These are phyloP conservation scores for Philaenus spumarius DNA, from an alignment of 1,140 invertebrate genomes.

Conservation along the genomic window DNA sequence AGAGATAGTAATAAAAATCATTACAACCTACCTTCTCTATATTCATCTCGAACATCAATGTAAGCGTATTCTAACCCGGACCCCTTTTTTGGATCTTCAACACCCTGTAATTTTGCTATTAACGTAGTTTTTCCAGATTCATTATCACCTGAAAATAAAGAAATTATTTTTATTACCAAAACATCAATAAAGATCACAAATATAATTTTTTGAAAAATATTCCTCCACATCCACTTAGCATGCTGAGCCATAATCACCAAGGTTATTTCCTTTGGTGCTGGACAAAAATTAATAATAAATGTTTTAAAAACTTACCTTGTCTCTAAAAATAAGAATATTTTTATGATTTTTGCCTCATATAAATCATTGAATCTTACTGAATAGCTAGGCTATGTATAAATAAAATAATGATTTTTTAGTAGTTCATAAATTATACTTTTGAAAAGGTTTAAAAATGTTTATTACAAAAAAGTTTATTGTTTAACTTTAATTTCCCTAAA, in stretches of 20 bases:
- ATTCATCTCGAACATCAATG: constrained; percentile 97
- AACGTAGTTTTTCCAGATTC: constrained; percentile 97
- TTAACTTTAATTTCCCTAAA: too few relatives aligned
- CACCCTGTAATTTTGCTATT: constrained; percentile 87
- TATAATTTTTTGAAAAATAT: not conserved
- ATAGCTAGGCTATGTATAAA: too few relatives aligned
- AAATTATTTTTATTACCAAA: not conserved
- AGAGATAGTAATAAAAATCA: too few relatives aligned
- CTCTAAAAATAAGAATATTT: not conserved
- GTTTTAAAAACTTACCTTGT: not conserved
- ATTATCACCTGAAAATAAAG: constrained; percentile 65
- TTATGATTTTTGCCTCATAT: too few relatives aligned
- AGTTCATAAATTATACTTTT: too few relatives aligned
- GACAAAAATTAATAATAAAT: not conserved
- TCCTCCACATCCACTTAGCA: too few relatives aligned
- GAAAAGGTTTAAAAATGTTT: too few relatives aligned
- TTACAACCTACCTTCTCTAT: constrained; percentile 86
- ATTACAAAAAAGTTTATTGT: too few relatives aligned
- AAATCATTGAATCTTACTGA: too few relatives aligned
- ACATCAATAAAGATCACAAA: too few relatives aligned
- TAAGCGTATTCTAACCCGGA: constrained; percentile 97
- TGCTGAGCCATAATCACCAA: too few relatives aligned
- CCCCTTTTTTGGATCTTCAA: constrained; percentile 95
- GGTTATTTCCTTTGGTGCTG: not conserved
- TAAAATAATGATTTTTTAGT: too few relatives aligned